These are phyloP conservation scores for Drosophila tripunctata DNA, from an alignment of 2,888 invertebrate species.

Conservation along the genomic window DNA sequence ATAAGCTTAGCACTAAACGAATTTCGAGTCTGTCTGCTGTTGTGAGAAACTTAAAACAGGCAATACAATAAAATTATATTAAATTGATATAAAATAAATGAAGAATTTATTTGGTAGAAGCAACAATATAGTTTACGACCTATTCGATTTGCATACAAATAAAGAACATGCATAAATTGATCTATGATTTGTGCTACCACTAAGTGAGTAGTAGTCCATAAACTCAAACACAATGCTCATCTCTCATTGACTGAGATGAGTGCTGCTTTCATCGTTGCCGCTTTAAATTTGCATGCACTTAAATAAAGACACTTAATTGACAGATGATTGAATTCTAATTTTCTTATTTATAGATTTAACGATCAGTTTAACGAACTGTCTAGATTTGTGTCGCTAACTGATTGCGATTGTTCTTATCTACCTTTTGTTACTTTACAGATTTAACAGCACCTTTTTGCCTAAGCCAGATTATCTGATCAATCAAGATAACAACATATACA, in stretches of 20 bases:
- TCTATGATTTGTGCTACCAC: constrained; percentile 44
- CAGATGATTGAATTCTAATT: constrained; percentile 68
- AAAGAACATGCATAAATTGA: constrained; percentile 37
- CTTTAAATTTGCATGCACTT: constrained; percentile 65
- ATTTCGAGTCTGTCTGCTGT: neutral
- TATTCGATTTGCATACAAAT: constrained; percentile 40
- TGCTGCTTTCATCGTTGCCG: constrained; percentile 62
- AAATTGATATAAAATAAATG: neutral
- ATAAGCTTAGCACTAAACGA: neutral
- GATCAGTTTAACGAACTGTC: constrained; percentile 47
- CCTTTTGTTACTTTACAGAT: constrained; percentile 7
- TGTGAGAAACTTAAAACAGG: neutral
- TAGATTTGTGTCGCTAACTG: neutral
- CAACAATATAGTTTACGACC: constrained; percentile 6
- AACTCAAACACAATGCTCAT: constrained; percentile 37
- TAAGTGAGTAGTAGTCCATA: constrained; percentile 25
- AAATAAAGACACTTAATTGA: constrained; percentile 59
- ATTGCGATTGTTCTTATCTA: constrained; percentile 19
- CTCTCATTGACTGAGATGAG: neutral
- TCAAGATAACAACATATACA: constrained; percentile 5
- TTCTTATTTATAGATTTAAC: constrained; percentile 42
- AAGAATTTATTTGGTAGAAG: too few species aligned
- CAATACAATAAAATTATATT: neutral
- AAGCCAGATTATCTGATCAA: constrained; percentile 40
- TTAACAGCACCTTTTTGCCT: constrained; percentile 29